Base-by-base conservation (phyloP, 2,888 invertebrate species). In the Melieria picta region DNA sequence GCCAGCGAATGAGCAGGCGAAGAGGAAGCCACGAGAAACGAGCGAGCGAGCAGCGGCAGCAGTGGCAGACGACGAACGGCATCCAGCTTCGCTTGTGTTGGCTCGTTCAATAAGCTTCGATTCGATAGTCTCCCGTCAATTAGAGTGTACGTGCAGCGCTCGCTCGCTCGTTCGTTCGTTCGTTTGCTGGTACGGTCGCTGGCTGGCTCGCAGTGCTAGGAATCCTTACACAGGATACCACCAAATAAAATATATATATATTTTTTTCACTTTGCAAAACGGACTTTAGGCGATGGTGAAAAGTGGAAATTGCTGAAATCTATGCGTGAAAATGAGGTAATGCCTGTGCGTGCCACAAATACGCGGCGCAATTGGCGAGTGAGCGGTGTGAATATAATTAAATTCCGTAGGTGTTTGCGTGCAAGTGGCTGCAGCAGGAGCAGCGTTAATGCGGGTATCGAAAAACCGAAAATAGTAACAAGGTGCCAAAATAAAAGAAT, bases 41-140 rank as follows among this genome's bases (percentile, higher is more conserved):
- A 43, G 56, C 7, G 45, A 30, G 30, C 30, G 30, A 30, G 30
- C 42, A 67, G 61, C 42, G 16, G 5, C 16, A 61, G 50, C 30
- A 30, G 30, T 2, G 30, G 30, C 30, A 2, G 1, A 30, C 30
- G 30, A 30, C 30, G 30, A 30, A 30, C 30, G 60, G 64, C 58
- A 50, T 50, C 58, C 58, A 70, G 70, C 64, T 70, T 50, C 57
- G 57, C 4, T 43, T 64, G 71, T 71, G 72, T 73, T 74, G 69
- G 68, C 72, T 75, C 75, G 76, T 77, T 74, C 77, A 78, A 77
- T 77, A 76, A 65, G 73, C 65, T 79, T 73, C 74, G 75, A 78
- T 78, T 77, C 79, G 76, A 74, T 81, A 81, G 82, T 82, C 83
- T 82, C 80, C 81, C 79, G 84, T 83, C 83, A 84, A 84, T 83